Percentiles rank a stretch among this genome's conserved stretches.
Conservation (phyloP, 2,797 vertebrate species). For the Ficedula albicollis region DNA sequence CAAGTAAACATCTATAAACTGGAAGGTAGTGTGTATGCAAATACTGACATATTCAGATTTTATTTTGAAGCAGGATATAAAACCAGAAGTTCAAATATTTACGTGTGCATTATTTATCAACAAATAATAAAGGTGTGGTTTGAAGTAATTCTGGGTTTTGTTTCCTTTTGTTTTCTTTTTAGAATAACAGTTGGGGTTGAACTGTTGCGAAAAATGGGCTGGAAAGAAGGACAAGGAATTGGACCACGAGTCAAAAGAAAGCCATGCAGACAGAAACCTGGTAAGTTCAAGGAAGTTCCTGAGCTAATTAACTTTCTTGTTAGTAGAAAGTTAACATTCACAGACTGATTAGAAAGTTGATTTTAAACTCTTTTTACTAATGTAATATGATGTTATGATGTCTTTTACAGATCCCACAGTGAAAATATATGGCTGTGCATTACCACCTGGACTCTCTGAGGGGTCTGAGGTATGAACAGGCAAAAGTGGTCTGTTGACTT, state of each 20-base stretch:
- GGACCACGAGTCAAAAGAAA: conserved; percentile 92
- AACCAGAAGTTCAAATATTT: neutral
- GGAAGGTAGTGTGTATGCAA: neutral
- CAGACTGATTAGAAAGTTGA: neutral
- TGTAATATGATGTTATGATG: neutral
- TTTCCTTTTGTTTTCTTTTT: neutral
- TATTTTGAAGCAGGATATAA: neutral
- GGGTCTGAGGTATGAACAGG: conserved; percentile 82
- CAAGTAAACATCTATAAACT: neutral
- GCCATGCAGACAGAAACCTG: conserved; percentile 76
- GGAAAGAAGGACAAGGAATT: conserved; percentile 95
- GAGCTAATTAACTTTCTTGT: neutral
- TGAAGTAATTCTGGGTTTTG: neutral
- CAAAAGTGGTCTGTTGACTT: neutral
- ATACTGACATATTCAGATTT: neutral
- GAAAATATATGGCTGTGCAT: conserved; percentile 79
- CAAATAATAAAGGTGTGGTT: neutral
- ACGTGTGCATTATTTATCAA: neutral
- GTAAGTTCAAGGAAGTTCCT: conserved; percentile 60
- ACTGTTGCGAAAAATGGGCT: conserved; percentile 91
- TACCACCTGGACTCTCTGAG: conserved; percentile 82
- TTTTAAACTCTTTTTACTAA: neutral
- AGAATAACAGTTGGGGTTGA: conserved; percentile 90
- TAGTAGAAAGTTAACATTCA: neutral
- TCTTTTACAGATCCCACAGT: conserved; percentile 68